phyloP scores from a whole-genome alignment of 2,113 vertebrate species.

The Struthio camelus region DNA sequence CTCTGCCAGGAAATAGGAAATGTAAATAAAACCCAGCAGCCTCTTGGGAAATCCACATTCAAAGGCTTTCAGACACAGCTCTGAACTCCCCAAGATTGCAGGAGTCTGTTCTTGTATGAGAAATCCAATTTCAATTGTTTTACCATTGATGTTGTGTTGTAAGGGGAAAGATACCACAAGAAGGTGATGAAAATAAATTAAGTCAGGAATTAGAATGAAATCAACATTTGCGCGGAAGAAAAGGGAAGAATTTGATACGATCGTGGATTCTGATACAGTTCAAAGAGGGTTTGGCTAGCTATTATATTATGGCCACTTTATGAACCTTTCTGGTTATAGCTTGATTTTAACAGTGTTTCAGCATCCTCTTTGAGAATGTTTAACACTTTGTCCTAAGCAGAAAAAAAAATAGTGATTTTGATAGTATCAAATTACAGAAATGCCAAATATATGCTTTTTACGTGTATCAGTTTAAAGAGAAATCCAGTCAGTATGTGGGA shows the following conservation, averaged over 20 bases:
- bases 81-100: background rate
- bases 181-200: background rate
- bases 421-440: background rate
- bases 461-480: background rate
- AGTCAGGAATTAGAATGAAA: background rate
- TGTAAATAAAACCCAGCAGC: constrained; percentile 40
- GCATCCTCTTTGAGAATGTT: background rate
- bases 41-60: background rate
- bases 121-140: background rate
- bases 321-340: background rate
- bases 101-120: background rate
- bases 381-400: background rate
- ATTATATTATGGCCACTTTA: background rate
- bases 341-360: background rate
- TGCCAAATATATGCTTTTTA: background rate
- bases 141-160: background rate
- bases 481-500: background rate
- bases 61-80: background rate
- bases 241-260: background rate
- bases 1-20: constrained; percentile 51
- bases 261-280: background rate
- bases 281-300: background rate
- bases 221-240: background rate
- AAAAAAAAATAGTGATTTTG: background rate
- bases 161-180: background rate